A percentile compares a stretch with the other conserved stretches of the same genome.
Conservation (phyloP, 2,113 vertebrate species). For the Ophiodon elongatus region DNA sequence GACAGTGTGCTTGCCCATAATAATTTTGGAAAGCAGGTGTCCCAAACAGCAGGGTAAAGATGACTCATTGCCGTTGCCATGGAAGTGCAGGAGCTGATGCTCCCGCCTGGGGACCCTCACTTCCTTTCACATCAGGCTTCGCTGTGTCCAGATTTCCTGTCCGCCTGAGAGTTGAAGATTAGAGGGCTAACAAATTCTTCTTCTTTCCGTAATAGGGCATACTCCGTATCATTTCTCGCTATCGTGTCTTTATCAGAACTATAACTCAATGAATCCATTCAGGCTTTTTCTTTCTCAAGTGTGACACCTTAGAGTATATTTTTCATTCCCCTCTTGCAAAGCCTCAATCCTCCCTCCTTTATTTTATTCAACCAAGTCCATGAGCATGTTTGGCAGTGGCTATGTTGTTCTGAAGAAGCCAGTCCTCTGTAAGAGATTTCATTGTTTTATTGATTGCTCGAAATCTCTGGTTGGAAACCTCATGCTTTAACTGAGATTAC, state of each 20-base stretch:
- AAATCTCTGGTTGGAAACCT: constrained; percentile 38
- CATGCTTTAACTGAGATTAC: constrained; percentile 17
- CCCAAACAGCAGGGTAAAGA: constrained; percentile 50
- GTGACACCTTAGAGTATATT: background rate
- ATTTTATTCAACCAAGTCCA: background rate
- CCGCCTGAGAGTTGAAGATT: constrained; percentile 56
- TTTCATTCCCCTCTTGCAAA: background rate
- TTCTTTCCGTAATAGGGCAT: constrained; percentile 2
- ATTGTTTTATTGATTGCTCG: constrained; percentile 53
- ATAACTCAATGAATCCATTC: background rate
- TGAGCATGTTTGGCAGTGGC: constrained; percentile 3
- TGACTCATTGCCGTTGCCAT: constrained; percentile 68
- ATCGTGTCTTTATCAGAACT: constrained; percentile 3
- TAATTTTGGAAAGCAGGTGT: constrained; percentile 58
- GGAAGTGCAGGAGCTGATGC: constrained; percentile 59
- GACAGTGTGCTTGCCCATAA: constrained; percentile 21
- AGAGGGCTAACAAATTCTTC: constrained; percentile 40
- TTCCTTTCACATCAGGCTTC: constrained; percentile 67
- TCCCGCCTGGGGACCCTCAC: constrained; percentile 55
- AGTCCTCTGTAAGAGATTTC: constrained; percentile 38
- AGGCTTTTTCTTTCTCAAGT: background rate
- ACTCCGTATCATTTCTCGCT: background rate
- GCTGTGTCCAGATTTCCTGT: constrained; percentile 74
- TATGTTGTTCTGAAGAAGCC: constrained; percentile 13
- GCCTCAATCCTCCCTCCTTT: background rate